A percentile compares a stretch with the other conserved stretches of the same genome.
phyloP scores from a whole-genome alignment of 2,113 vertebrate genomes.

The Festucalex cinctus region DNA sequence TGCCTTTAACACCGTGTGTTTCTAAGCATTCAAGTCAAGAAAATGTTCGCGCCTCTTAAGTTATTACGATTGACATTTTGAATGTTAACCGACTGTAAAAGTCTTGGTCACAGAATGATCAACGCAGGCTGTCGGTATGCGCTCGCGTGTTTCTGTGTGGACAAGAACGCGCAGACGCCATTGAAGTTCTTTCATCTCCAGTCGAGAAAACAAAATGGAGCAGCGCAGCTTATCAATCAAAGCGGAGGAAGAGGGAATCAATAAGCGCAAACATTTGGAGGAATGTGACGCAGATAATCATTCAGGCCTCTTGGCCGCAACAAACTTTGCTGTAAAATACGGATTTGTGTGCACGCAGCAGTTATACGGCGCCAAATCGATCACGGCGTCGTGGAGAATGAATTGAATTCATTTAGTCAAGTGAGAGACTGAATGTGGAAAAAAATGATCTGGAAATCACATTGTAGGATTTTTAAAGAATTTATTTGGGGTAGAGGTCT shows the following conservation, averaged over 20 bases:
- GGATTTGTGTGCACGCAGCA: background rate
- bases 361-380: background rate
- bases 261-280: slow-evolving; percentile 42
- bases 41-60: too few relatives aligned
- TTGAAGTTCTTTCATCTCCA: slow-evolving; percentile 10
- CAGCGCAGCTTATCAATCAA: slow-evolving; percentile 52
- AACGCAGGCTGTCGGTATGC: slow-evolving; percentile 50
- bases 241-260: slow-evolving; percentile 40
- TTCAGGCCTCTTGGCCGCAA: background rate
- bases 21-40: too few relatives aligned
- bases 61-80: slow-evolving; percentile 38
- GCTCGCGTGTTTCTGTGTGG: slow-evolving; percentile 61
- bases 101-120: slow-evolving; percentile 43
- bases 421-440: too few relatives aligned
- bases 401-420: background rate
- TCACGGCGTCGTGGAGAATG: background rate
- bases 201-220: slow-evolving; percentile 44
- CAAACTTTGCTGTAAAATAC: background rate
- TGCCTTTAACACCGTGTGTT: background rate
- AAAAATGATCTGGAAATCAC: too few relatives aligned
- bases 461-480: too few relatives aligned
- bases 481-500: too few relatives aligned
- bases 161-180: slow-evolving; percentile 30
- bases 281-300: slow-evolving; percentile 34
- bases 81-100: slow-evolving; percentile 37